Evolutionary conservation across 2,888 invertebrate genomes (phyloP).

Genomic region (Prosopocoilus inquinatus): DNA sequence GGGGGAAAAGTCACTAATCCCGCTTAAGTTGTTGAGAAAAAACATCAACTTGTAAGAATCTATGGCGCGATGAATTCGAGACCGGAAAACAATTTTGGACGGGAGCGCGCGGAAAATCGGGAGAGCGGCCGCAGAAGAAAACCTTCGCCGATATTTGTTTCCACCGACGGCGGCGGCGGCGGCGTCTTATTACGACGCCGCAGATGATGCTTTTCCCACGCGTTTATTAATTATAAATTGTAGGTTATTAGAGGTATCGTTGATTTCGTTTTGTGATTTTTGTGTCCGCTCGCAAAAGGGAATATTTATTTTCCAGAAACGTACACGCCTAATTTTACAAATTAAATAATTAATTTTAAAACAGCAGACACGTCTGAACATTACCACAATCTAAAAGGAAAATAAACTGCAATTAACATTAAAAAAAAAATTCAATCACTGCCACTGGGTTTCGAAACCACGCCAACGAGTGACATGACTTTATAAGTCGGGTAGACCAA

Average conservation of each 20-base stretch:
- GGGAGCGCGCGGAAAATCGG: constrained; percentile 1
- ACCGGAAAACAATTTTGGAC: constrained; percentile 23
- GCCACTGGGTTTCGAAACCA: no score
- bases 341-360: no score
- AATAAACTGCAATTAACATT: no score
- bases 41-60: constrained; percentile 23
- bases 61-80: constrained; percentile 25
- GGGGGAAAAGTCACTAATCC: background rate
- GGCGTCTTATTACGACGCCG: constrained; percentile 3
- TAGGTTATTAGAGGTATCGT: constrained; percentile 5
- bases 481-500: no score
- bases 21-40: constrained; percentile 2
- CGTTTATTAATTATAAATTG: constrained; percentile 16
- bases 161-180: no score
- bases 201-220: constrained; percentile 21
- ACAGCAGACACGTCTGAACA: no score
- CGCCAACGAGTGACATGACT: no score
- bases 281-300: no score
- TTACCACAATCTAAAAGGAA: no score
- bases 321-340: no score
- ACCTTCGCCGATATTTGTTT: constrained; percentile 1
- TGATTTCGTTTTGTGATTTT: background rate
- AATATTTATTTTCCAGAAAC: no score
- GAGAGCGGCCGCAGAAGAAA: background rate
- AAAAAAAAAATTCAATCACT: no score